Base-by-base conservation (phyloP, 2,888 invertebrate genomes). In the Cecidostiba fungosa region DNA sequence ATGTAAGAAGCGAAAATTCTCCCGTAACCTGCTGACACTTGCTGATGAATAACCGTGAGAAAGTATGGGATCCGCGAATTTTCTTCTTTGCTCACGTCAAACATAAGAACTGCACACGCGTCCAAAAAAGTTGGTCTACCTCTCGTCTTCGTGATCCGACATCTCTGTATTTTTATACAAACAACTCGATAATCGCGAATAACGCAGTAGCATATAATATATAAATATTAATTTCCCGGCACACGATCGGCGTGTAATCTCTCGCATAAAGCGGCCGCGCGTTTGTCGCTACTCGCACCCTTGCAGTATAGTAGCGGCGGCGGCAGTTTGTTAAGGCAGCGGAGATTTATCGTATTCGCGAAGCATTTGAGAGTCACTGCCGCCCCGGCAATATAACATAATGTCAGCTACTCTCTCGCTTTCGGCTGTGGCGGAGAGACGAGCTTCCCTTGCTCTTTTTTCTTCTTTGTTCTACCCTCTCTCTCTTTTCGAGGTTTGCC, bases 361-460 rank as follows among this genome's bases (percentile, higher is more conserved):
- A 90, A 92, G 91, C 90, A 92, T 92, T 92, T 92, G 92, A 91
- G 91, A 91, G 90, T 92, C 92, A 92, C 92, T 92, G 92, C 91
- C 50, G 23, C 36, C 84, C 90, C 90, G 90, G 91, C 92, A 92
- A 93, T 93, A 92, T 92, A 93, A 91, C 91, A 92, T 92, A 91
- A 91, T 92, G 92, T 92, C 92, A 92, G 91, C 92, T 89, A 91
- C 90, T 59, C 72, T 74, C 26, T 19, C 54, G 54, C 54, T 59
- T 23, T 32, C 69, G 66, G 66, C 78, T 54, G 39, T 77, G 39
- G 12, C 66, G 8, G 66, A 26, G 66, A 66, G 66, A 59, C 70
- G 50, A 66, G 47, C 29, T 36, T 36, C 32, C 47, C 29, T 74
- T 66, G 39, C 59, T 74, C 26, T 36, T 32, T 66, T 50, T 59